Evolutionary conservation across 2,888 invertebrate species (phyloP).

Genomic region (Coronaproctus castanopsis): DNA sequence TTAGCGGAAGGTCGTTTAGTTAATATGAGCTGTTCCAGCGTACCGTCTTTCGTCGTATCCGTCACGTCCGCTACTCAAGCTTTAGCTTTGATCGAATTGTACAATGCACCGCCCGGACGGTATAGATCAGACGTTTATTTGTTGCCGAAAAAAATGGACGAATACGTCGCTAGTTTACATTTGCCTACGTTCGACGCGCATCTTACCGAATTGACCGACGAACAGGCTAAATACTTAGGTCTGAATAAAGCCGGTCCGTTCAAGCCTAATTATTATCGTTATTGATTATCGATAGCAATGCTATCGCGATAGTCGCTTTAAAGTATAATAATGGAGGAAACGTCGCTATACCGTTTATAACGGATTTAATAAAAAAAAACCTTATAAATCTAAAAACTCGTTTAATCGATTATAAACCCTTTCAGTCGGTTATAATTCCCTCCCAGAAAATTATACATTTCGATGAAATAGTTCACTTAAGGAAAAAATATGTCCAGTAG

Average conservation of each 20-base stretch:
- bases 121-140: conserved; percentile 96
- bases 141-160: conserved; percentile 95
- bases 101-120: conserved; percentile 81
- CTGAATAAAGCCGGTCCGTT: conserved; percentile 95
- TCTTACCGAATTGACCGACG: conserved; percentile 83
- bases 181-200: conserved; percentile 94
- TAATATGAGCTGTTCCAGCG: conserved; percentile 87
- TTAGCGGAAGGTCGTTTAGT: conserved; percentile 88
- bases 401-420: too few species aligned
- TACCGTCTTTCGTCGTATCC: conserved; percentile 94
- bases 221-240: conserved; percentile 93
- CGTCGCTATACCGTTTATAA: too few species aligned
- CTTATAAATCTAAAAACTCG: too few species aligned
- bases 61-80: conserved; percentile 90
- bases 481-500: too few species aligned
- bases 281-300: too few species aligned
- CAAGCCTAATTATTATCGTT: conserved; percentile 97
- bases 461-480: too few species aligned
- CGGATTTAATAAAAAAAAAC: too few species aligned
- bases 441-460: too few species aligned
- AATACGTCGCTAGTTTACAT: conserved; percentile 92
- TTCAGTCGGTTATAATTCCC: too few species aligned
- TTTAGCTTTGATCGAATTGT: conserved; percentile 84
- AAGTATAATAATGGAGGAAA: too few species aligned
- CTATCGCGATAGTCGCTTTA: too few species aligned